Evolutionary conservation across 35 echinoderm and acorn worm genomes (phyloP).

Genomic region (Apostichopus parvimensis): DNA sequence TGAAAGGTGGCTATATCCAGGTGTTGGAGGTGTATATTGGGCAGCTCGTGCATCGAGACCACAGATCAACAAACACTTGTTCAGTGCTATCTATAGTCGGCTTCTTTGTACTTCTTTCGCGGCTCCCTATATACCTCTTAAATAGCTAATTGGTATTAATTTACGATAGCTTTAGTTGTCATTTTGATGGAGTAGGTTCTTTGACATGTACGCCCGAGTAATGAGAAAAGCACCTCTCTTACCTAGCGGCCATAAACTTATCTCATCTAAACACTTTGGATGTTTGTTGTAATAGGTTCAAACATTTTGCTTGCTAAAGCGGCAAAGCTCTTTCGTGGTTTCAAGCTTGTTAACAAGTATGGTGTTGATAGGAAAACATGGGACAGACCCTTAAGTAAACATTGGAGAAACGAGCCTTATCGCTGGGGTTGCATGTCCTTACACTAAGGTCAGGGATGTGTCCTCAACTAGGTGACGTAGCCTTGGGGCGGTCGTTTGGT

Average conservation of each 20-base stretch:
- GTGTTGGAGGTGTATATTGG: neutral
- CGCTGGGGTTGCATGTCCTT: neutral
- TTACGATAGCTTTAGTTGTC: neutral
- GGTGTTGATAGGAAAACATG: slow-evolving; percentile 24
- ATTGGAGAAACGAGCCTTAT: neutral
- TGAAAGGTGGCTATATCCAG: neutral
- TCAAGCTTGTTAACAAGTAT: slow-evolving; percentile 37
- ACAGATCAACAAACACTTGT: slow-evolving; percentile 34
- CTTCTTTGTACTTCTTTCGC: neutral
- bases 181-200: neutral
- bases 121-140: neutral
- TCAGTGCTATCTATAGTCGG: neutral
- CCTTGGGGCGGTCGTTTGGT: slow-evolving; percentile 16
- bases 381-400: slow-evolving; percentile 10
- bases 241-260: slow-evolving; percentile 23
- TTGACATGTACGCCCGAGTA: neutral
- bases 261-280: slow-evolving; percentile 14
- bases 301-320: slow-evolving; percentile 22
- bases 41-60: neutral
- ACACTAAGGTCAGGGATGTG: slow-evolving; percentile 26
- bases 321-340: slow-evolving; percentile 4
- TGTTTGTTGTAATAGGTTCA: slow-evolving; percentile 42
- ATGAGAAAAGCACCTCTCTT: slow-evolving; percentile 32
- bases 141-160: slow-evolving; percentile 19
- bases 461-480: neutral